phyloP scores from a whole-genome alignment of 30 jellyfish, hydroid and myxozoan species.

The Catostylus mosaicus region DNA sequence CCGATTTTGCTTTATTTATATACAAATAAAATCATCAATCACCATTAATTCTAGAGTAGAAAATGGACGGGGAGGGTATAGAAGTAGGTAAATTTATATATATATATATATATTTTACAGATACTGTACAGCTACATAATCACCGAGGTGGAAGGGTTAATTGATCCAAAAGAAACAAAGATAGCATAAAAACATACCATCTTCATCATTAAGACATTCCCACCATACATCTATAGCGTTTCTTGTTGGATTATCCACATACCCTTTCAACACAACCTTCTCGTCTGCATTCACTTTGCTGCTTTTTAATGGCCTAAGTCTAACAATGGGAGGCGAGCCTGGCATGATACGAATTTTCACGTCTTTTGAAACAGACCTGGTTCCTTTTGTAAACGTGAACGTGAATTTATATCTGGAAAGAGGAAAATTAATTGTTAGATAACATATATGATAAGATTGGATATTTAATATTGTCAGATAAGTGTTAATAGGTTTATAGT shows the following conservation, averaged over 20 bases:
- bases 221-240: conserved; percentile 53
- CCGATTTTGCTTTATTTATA: too few species aligned
- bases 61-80: too few species aligned
- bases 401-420: conserved; percentile 53
- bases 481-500: too few species aligned
- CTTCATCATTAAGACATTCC: conserved; percentile 62
- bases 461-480: too few species aligned
- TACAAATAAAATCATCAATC: too few species aligned
- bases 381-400: conserved; percentile 64
- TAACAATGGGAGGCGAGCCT: conserved; percentile 77
- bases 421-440: not conserved
- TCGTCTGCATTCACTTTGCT: conserved; percentile 48
- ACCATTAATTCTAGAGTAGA: too few species aligned
- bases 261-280: conserved; percentile 49
- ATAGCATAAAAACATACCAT: conserved; percentile 6
- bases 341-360: conserved; percentile 50
- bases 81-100: too few species aligned
- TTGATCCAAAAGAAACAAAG: not conserved
- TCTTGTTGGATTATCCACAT: conserved; percentile 10
- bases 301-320: conserved; percentile 45
- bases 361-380: conserved; percentile 40
- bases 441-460: too few species aligned
- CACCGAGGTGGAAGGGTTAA: not conserved
- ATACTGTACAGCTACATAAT: too few species aligned
- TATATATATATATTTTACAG: too few species aligned